Evolutionary conservation across 2,797 vertebrate species (phyloP), one percentile per base, ranked within the genome.

Genomic region (Loriculus beryllinus): DNA sequence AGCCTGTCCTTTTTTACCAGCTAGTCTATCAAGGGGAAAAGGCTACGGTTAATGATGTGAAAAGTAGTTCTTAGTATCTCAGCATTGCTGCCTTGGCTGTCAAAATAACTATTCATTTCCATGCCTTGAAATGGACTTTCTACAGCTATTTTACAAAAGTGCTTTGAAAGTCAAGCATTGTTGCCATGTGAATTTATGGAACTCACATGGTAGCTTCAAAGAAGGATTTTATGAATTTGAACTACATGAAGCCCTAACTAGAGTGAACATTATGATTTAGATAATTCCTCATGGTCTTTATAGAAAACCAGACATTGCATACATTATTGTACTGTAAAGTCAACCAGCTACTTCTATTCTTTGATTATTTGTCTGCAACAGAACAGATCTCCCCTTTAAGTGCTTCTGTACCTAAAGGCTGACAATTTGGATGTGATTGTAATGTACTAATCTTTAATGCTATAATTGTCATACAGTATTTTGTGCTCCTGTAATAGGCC

Each of bases 101-200:
- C 95, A 95, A 95, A 96, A 96, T 93, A 97, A 77, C 77, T 64
- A 88, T 85, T 96, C 54, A 92, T 97, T 97, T 97, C 69, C 7
- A 1, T 76, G 64, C 26, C 81, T 95, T 92, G 51, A 96, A 96
- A 91, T 96, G 96, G 93, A 92, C 69, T 28, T 62, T 90, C 11
- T 81, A 86, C 68, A 96, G 82, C 74, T 93, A 82, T 93, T 95
- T 93, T 51, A 80, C 12, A n/a, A 82, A 96, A 96, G 77, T 54
- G 48, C 51, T 95, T 92, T 82, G 51, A 92, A 82, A 93, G 59
- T 43, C 80, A 54, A 75, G 67, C 43, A 74, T 80, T 91, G 67
- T 78, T 92, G 23, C 83, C 70, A 42, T 71, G 48, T 74, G 7
- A 25, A 14, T 70, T 93, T 88, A 40, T 62, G 54, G 67, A 94